Percentiles rank a stretch among this genome's conserved stretches.
phyloP scores from a whole-genome alignment of 2,113 vertebrate genomes.

The Pelusios castaneus region DNA sequence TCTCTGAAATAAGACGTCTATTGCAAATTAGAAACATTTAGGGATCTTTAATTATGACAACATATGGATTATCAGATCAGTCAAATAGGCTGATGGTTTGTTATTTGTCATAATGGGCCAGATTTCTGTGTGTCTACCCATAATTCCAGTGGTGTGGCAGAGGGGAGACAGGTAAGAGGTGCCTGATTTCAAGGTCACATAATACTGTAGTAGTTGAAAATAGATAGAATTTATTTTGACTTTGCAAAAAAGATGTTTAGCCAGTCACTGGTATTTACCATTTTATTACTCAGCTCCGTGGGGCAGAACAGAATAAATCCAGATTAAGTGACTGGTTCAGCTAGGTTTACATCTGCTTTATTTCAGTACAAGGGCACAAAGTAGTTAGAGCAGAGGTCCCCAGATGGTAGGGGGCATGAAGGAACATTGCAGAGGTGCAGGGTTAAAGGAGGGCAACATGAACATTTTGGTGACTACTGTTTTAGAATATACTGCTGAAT shows the following conservation, averaged over 20 bases:
- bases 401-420: too few relatives aligned
- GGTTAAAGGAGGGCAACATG: too few relatives aligned
- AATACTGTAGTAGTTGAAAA: background rate
- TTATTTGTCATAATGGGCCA: background rate
- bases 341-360: too few relatives aligned
- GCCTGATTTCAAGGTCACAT: background rate
- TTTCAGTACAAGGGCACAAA: background rate
- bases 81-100: background rate
- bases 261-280: background rate
- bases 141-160: background rate
- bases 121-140: background rate
- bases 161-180: background rate
- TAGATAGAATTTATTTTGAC: background rate
- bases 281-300: background rate
- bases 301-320: background rate
- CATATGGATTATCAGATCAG: background rate
- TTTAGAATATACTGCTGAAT: background rate
- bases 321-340: background rate
- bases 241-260: background rate
- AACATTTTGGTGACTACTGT: too few relatives aligned
- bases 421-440: too few relatives aligned
- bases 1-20: background rate
- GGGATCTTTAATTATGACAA: background rate
- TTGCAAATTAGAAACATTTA: background rate
- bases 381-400: background rate